These are phyloP conservation scores for Girardinichthys multiradiatus DNA, from an alignment of 2,113 vertebrate species.

Conservation along the genomic window DNA sequence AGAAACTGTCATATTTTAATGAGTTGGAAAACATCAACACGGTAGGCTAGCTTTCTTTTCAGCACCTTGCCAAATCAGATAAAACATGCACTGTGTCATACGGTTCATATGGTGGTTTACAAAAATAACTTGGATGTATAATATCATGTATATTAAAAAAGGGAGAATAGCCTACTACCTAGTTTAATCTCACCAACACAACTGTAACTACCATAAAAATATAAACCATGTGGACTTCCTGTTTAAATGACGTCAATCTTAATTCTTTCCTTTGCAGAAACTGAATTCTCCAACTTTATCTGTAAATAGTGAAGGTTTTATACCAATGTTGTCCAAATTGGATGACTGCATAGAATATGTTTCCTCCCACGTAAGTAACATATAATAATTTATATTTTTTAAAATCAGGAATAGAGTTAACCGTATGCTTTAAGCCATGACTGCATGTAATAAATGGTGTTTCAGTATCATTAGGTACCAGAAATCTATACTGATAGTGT, in stretches of 20 bases:
- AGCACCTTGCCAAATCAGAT: background rate
- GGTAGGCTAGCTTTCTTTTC: constrained; percentile 76
- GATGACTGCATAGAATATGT: constrained; percentile 97
- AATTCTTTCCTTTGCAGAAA: constrained; percentile 82
- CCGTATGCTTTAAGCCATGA: background rate
- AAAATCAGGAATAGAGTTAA: background rate
- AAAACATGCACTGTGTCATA: background rate
- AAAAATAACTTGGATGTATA: background rate
- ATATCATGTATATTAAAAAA: background rate
- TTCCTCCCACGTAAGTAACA: constrained; percentile 91
- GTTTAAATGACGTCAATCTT: background rate
- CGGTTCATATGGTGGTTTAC: background rate
- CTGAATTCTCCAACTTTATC: constrained; percentile 93
- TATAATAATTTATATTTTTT: background rate
- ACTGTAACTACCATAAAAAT: constrained; percentile 1
- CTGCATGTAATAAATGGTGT: background rate
- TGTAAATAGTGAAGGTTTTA: constrained; percentile 97
- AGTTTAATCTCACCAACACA: background rate
- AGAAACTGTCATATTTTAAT: constrained; percentile 98
- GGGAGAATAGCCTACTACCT: background rate
- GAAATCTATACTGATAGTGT: background rate
- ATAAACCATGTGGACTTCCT: background rate
- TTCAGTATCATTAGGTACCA: background rate
- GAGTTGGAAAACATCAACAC: constrained; percentile 96
- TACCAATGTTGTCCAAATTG: constrained; percentile 94